Base-by-base conservation (phyloP, 2,888 invertebrate species). In the Ischnus inquisitorius region DNA sequence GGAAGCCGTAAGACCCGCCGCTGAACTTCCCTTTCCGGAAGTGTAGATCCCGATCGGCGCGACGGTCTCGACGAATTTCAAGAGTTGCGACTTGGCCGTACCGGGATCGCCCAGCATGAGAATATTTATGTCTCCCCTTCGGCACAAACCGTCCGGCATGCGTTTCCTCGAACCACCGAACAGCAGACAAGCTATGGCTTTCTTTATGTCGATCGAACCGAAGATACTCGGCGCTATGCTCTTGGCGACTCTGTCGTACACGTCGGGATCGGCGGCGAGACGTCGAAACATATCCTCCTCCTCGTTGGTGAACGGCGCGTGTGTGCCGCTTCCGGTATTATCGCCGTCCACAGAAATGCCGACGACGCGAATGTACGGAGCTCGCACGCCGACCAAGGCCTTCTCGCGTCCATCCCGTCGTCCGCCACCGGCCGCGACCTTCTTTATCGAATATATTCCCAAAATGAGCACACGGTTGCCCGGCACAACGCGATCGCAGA, bases 1-100 rank as follows among this genome's bases (percentile, higher is more conserved):
- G 0, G 99, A 99, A 0, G 99, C 99, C 25, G 99, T 99, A 48
- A 99, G 95, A 94, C 99, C 99, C 83, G 99, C 99, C 1, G 99
- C 99, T 90, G 99, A 99, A 87, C 99, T 99, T 2, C 99, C 99
- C 94, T 99, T 99, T n/a, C 99, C 99, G 0, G 99, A 99, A 0
- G 99, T 99, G 93, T 99, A 99, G 3, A 99, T 98, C 0, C 97
- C 98, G 88, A 99, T 97, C 0, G 99, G 99, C 0, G 99, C 95
- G 22, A 98, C 98, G 90, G 96, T 97, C 93, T 99, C 99, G 0
- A 99, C 99, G 92, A 99, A 99, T 94, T 99, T 99, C 10, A 99
- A 94, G 79, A 99, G 94, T 93, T 99, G 99, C 0, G 99, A 99
- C 93, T 99, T 99, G n/a, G 99, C 99, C 0, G 99, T 99, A 90